These are phyloP conservation scores for Scaptodrosophila latifasciaeformis DNA, from an alignment of 2,888 invertebrate genomes.

Conservation along the genomic window DNA sequence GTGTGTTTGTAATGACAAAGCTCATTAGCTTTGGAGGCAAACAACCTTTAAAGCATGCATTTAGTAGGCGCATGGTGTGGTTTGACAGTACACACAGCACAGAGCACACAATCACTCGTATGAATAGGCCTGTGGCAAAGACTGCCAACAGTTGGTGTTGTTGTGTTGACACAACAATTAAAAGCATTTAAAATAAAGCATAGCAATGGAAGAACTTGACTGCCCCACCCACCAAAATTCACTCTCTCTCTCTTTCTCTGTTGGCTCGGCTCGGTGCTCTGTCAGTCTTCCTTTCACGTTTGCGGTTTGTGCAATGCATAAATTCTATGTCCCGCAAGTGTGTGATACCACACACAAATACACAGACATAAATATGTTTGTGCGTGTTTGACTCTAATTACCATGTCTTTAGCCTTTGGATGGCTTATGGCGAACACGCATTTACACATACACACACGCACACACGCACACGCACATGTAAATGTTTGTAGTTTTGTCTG, in stretches of 20 bases:
- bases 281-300: conserved; percentile 31
- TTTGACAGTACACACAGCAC: conserved; percentile 43
- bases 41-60: conserved; percentile 69
- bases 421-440: conserved; percentile 67
- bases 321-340: conserved; percentile 33
- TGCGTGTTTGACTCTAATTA: conserved; percentile 48
- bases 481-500: conserved; percentile 32
- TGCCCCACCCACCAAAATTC: too few relatives aligned
- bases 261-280: conserved; percentile 49
- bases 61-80: conserved; percentile 61
- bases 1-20: conserved; percentile 65
- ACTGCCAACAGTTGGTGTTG: conserved; percentile 22
- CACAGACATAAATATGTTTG: too few relatives aligned
- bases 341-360: too few relatives aligned
- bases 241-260: too few relatives aligned
- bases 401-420: conserved; percentile 62
- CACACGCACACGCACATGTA: conserved; percentile 35
- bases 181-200: conserved; percentile 70
- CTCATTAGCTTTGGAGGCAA: conserved; percentile 68
- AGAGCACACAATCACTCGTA: not conserved
- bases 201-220: conserved; percentile 48
- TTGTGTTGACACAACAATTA: conserved; percentile 69
- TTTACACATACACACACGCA: too few relatives aligned
- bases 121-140: conserved; percentile 27
- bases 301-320: conserved; percentile 55